Evolutionary conservation across 2,888 invertebrate species (phyloP).

Genomic region (Synanthedon andrenaeformis): DNA sequence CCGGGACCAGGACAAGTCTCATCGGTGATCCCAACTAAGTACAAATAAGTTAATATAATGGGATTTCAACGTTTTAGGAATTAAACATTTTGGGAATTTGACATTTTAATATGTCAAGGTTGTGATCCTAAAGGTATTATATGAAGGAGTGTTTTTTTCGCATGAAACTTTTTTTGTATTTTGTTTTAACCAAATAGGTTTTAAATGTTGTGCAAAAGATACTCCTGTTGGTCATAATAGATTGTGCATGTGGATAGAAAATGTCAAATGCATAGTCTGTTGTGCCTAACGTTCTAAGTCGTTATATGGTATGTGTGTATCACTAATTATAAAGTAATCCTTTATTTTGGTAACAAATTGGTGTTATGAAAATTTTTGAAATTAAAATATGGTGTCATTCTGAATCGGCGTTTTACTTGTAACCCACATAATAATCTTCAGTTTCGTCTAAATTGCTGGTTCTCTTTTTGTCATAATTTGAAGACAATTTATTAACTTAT

Average conservation of each 20-base stretch:
- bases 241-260: slow-evolving; percentile 24
- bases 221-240: slow-evolving; percentile 46
- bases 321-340: slow-evolving; percentile 57
- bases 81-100: no score
- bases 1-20: no score
- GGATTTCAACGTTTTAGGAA: no score
- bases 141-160: slow-evolving; percentile 53
- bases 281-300: slow-evolving; percentile 45
- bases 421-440: neutral
- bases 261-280: slow-evolving; percentile 27
- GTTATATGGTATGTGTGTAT: slow-evolving; percentile 58
- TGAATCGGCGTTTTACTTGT: slow-evolving; percentile 18
- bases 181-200: slow-evolving; percentile 31
- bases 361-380: slow-evolving; percentile 65
- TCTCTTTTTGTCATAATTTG: no score
- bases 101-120: no score
- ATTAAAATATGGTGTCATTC: slow-evolving; percentile 68
- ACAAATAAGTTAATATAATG: no score
- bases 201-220: slow-evolving; percentile 40
- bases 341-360: slow-evolving; percentile 68
- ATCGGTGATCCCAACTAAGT: no score
- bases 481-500: no score
- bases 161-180: slow-evolving; percentile 25
- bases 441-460: no score
- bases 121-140: slow-evolving; percentile 14